phyloP scores from a whole-genome alignment of 2,113 vertebrate species.

The Felis chaus region DNA sequence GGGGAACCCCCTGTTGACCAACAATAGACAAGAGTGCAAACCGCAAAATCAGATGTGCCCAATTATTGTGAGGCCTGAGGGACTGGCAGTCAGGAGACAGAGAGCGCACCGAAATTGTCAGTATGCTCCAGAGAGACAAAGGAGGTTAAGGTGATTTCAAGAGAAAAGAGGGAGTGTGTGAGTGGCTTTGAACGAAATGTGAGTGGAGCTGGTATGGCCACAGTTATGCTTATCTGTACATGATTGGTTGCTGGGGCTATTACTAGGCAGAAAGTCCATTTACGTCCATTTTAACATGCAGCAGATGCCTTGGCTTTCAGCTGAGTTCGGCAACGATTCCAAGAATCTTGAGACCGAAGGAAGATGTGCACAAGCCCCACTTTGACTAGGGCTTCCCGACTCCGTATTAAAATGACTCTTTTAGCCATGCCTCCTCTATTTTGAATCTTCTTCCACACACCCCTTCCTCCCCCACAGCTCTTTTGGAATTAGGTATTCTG shows the following conservation, averaged over 20 bases:
- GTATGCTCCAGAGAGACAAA: not conserved
- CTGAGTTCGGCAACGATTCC: not conserved
- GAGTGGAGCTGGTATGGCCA: not conserved
- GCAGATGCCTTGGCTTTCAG: not conserved
- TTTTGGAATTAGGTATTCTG: not conserved
- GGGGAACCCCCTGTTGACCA: not conserved
- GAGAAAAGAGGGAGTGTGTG: not conserved
- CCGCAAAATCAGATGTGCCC: not conserved
- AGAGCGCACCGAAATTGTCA: not conserved
- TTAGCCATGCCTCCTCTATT: not conserved
- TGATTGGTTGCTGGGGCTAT: not conserved
- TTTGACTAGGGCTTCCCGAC: not conserved
- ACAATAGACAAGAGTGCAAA: not conserved
- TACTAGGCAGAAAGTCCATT: not conserved
- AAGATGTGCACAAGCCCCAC: not conserved
- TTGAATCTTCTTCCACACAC: not conserved
- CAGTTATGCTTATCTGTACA: not conserved
- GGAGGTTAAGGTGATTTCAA: not conserved
- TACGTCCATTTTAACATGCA: not conserved
- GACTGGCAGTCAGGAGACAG: not conserved
- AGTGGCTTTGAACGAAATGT: not conserved
- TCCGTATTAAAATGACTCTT: not conserved
- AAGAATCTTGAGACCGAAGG: not conserved
- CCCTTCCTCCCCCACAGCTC: not conserved
- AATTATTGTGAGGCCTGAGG: not conserved